Conservation (phyloP, 2,113 vertebrate genomes). For the Caloenas nicobarica region DNA sequence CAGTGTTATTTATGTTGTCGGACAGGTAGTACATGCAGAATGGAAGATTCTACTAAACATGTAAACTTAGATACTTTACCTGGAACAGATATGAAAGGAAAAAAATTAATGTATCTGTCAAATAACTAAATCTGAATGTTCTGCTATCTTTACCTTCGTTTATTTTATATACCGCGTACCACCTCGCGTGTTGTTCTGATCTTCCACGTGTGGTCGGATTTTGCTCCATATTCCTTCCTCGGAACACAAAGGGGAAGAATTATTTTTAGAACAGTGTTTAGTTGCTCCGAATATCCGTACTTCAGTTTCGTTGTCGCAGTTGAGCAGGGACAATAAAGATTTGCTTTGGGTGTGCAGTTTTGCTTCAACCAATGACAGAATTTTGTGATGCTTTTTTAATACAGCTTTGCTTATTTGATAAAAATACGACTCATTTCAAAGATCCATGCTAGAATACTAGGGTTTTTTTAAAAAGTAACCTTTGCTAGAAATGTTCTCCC, state of each 20-base stretch:
- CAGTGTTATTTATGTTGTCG: background rate
- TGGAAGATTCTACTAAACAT: background rate
- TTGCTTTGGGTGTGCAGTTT: fast-evolving
- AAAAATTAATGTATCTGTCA: background rate
- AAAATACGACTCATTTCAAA: background rate
- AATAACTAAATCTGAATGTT: background rate
- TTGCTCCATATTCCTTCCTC: background rate
- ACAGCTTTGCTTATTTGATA: background rate
- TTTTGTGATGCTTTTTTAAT: background rate
- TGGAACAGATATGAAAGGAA: background rate
- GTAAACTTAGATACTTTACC: background rate
- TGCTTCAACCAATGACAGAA: background rate
- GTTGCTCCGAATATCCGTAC: too few species aligned
- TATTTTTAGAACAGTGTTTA: background rate
- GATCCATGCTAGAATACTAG: background rate
- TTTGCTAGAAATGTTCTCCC: too few species aligned
- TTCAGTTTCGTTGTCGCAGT: background rate
- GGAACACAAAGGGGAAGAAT: background rate
- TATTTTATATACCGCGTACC: background rate
- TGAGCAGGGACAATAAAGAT: too few species aligned
- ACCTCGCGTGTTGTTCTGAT: background rate
- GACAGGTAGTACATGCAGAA: background rate
- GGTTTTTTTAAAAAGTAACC: too few species aligned
- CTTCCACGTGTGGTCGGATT: background rate
- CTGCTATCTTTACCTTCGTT: background rate